Evolutionary conservation across 2,888 invertebrate species (phyloP).

Genomic region (Chrysolina americana): DNA sequence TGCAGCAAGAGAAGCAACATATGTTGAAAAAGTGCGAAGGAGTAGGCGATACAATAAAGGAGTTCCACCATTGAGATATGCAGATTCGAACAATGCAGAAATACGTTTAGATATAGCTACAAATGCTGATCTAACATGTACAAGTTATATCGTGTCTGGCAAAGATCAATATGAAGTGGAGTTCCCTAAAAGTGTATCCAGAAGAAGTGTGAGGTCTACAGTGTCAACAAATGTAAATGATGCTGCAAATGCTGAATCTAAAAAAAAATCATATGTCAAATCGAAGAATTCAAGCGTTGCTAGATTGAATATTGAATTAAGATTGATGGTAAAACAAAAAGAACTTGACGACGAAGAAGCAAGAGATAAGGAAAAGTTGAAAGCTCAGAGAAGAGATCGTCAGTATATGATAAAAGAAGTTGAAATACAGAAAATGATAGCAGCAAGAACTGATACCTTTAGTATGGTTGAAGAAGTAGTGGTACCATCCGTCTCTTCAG

Average conservation of each 20-base stretch:
- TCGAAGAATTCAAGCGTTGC: no score
- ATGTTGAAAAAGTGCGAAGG: not conserved
- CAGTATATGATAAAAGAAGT: not conserved
- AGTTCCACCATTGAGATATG: conserved; percentile 1
- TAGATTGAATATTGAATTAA: no score
- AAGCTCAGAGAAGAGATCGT: not conserved
- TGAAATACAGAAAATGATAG: not conserved
- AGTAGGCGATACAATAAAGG: not conserved
- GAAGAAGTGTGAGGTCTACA: no score
- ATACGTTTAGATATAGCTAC: not conserved
- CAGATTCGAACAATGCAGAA: not conserved
- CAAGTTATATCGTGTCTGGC: not conserved
- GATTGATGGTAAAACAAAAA: not conserved
- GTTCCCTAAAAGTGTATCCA: not conserved
- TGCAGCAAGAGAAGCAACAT: not conserved
- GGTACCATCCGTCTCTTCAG: not conserved
- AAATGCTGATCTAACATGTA: not conserved
- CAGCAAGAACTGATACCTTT: not conserved
- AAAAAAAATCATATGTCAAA: no score
- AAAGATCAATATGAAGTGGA: not conserved
- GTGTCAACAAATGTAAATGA: no score
- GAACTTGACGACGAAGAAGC: not conserved
- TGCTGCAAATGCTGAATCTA: no score
- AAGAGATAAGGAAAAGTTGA: not conserved
- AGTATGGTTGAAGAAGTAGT: not conserved